phyloP scores from a whole-genome alignment of 2,797 vertebrate species.

The Hoplostethus atlanticus region DNA sequence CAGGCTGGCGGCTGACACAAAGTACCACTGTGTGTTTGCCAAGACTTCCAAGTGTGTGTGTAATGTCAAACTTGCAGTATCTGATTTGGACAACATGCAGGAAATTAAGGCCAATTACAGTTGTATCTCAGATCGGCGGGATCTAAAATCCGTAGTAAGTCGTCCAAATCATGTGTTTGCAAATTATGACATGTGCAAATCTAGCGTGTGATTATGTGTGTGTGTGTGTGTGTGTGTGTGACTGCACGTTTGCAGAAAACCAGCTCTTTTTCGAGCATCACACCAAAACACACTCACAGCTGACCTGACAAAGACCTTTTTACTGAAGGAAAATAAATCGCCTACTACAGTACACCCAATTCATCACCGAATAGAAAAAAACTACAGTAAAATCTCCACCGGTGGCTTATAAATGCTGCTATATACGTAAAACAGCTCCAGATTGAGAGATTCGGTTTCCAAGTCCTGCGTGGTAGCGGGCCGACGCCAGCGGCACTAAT shows the following conservation, averaged over 20 bases:
- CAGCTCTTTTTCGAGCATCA: constrained; percentile 2
- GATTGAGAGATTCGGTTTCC: constrained; percentile 67
- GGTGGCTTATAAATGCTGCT: constrained; percentile 67
- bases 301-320: constrained; percentile 55
- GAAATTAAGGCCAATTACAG: constrained; percentile 61
- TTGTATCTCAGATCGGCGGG: constrained; percentile 20
- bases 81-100: constrained; percentile 65
- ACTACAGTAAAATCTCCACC: constrained; percentile 53
- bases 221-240: constrained; percentile 7
- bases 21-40: constrained; percentile 63
- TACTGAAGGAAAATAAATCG: constrained; percentile 57
- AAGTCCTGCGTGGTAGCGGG: constrained; percentile 46
- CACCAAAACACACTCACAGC: constrained; percentile 19
- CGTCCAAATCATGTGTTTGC: constrained; percentile 45
- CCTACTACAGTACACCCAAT: constrained; percentile 42
- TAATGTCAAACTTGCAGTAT: constrained; percentile 55
- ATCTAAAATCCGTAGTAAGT: constrained; percentile 34
- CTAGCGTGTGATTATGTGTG: constrained; percentile 20
- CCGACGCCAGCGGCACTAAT: constrained; percentile 53
- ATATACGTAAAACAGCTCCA: constrained; percentile 60
- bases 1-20: constrained; percentile 47
- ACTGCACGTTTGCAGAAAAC: constrained; percentile 20
- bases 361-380: constrained; percentile 51
- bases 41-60: constrained; percentile 41
- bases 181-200: constrained; percentile 44